Conservation (phyloP, 2,797 vertebrate genomes). For the Phoeniculus purpureus region DNA sequence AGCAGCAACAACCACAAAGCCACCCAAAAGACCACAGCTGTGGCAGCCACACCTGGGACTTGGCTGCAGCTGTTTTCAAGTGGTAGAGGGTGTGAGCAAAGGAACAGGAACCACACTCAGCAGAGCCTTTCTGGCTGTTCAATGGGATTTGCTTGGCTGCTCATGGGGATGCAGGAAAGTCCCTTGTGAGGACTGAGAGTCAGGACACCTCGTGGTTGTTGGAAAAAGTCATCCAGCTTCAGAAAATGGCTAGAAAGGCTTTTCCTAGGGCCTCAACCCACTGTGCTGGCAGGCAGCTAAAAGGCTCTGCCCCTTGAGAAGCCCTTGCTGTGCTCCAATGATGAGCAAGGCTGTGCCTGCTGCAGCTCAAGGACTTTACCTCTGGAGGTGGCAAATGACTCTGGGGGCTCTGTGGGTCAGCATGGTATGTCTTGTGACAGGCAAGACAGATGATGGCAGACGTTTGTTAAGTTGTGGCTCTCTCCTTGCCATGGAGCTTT, state of each 20-base stretch:
- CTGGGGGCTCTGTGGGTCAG: accelerated
- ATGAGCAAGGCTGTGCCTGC: neutral
- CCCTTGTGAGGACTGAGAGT: neutral
- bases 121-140: neutral
- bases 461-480: neutral
- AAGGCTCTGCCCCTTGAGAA: neutral
- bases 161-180: neutral
- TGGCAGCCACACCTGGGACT: neutral
- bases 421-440: neutral
- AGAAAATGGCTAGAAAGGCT: neutral
- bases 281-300: neutral
- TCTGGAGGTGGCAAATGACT: accelerated
- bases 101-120: neutral
- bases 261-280: neutral
- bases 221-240: neutral
- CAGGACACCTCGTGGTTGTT: neutral
- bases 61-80: neutral
- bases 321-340: neutral
- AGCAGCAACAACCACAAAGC: neutral
- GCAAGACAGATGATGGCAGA: neutral
- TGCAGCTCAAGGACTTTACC: neutral
- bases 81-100: neutral
- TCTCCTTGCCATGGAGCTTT: neutral
- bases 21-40: neutral
- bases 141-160: neutral